A percentile compares a stretch with the other conserved stretches of the same genome.
phyloP scores from a whole-genome alignment of 2,888 invertebrate species.

The Coecobrya sp. region DNA sequence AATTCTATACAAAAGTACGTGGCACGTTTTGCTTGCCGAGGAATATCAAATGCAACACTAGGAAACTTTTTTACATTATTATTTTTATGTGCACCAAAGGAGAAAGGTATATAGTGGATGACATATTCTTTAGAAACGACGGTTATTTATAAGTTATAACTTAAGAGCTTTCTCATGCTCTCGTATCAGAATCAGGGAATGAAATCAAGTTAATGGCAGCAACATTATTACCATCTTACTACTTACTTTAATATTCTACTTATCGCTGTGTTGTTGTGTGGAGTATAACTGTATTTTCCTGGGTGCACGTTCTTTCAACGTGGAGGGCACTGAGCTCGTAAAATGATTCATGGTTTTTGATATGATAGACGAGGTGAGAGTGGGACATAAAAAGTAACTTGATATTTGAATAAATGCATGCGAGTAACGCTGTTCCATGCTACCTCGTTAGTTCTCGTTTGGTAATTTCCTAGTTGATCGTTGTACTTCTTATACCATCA shows the following conservation, averaged over 20 bases:
- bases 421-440: background rate
- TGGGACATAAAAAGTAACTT: constrained; percentile 56
- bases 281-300: constrained; percentile 10
- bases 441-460: constrained; percentile 52
- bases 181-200: constrained; percentile 62
- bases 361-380: constrained; percentile 80
- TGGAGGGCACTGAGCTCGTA: constrained; percentile 43
- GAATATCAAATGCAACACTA: background rate
- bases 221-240: constrained; percentile 56
- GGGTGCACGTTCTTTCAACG: constrained; percentile 55
- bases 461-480: constrained; percentile 60
- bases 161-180: constrained; percentile 77
- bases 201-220: constrained; percentile 72
- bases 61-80: background rate
- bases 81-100: background rate
- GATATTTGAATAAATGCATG: constrained; percentile 58
- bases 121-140: constrained; percentile 57
- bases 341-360: constrained; percentile 79
- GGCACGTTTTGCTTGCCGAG: background rate
- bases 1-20: no score
- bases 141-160: constrained; percentile 50
- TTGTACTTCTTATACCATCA: no score
- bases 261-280: background rate
- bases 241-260: constrained; percentile 51
- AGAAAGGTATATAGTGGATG: constrained; percentile 25